Evolutionary conservation across 2,888 invertebrate species (phyloP).

Genomic region (Empis stercorea): DNA sequence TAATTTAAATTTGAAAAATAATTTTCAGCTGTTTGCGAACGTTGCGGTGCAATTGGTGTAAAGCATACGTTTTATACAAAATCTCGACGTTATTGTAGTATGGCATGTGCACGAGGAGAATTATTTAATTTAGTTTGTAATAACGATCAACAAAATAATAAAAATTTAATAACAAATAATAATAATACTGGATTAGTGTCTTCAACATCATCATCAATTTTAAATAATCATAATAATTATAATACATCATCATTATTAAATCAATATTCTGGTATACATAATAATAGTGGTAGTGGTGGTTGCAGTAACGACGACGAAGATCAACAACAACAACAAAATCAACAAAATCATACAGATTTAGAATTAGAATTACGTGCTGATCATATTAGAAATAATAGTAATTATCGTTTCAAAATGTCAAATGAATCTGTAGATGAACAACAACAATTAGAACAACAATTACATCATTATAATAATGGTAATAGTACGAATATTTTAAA

Average conservation of each 20-base stretch:
- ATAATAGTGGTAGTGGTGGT: background rate
- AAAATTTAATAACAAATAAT: background rate
- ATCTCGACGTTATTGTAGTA: constrained; percentile 67
- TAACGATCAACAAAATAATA: constrained; percentile 7
- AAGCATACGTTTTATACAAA: constrained; percentile 78
- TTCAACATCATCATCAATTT: constrained; percentile 10
- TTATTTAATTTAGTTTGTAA: constrained; percentile 32
- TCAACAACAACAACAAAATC: no score
- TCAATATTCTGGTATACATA: constrained; percentile 10
- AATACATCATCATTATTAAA: constrained; percentile 11
- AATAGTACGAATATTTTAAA: constrained; percentile 16
- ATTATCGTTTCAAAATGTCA: constrained; percentile 35
- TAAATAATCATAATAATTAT: constrained; percentile 7
- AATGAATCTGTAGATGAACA: constrained; percentile 30
- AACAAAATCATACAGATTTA: constrained; percentile 18
- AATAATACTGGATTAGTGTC: constrained; percentile 2
- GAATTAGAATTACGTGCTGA: constrained; percentile 32
- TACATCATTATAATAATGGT: constrained; percentile 15
- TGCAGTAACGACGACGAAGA: constrained; percentile 6
- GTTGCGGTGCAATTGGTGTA: constrained; percentile 73
- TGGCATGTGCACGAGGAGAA: constrained; percentile 57
- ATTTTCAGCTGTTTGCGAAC: constrained; percentile 63
- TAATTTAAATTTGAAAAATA: constrained; percentile 5
- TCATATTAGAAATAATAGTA: constrained; percentile 28
- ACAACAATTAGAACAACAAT: constrained; percentile 17